These are phyloP conservation scores for Gymnorhina tibicen DNA, from an alignment of 2,113 vertebrate species.

Conservation along the genomic window DNA sequence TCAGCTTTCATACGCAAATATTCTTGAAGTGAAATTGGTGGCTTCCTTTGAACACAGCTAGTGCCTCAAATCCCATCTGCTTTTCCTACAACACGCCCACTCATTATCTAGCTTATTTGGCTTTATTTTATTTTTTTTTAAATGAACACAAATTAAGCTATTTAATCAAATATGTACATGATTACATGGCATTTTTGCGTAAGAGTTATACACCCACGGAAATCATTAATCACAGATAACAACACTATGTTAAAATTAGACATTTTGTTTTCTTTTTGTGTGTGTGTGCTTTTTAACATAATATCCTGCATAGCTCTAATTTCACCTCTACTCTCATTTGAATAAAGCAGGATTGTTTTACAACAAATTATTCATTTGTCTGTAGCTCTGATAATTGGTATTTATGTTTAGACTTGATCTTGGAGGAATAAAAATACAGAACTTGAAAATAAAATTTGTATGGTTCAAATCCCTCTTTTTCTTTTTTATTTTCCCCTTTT, in stretches of 20 bases:
- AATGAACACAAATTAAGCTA: conserved; percentile 71
- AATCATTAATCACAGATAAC: conserved; percentile 68
- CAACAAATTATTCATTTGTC: conserved; percentile 75
- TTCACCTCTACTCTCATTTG: conserved; percentile 60
- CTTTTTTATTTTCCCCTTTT: background rate
- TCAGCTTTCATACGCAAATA: conserved; percentile 67
- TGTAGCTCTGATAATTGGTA: conserved; percentile 71
- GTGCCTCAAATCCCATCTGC: conserved; percentile 69
- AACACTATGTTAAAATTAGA: conserved; percentile 66
- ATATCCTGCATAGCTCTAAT: conserved; percentile 51
- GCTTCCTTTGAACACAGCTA: conserved; percentile 61
- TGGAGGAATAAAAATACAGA: conserved; percentile 36
- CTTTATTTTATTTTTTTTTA: conserved; percentile 65
- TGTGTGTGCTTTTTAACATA: conserved; percentile 59
- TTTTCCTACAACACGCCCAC: conserved; percentile 67
- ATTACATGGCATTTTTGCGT: conserved; percentile 60
- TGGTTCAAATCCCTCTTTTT: background rate
- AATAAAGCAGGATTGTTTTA: conserved; percentile 66
- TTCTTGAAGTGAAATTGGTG: conserved; percentile 67
- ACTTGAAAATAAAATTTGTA: conserved; percentile 54
- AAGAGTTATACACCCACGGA: conserved; percentile 64
- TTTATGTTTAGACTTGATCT: conserved; percentile 70
- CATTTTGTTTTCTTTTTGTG: conserved; percentile 48
- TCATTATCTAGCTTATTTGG: conserved; percentile 73
- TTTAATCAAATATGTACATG: conserved; percentile 68